These are phyloP conservation scores for Dryobota labecula DNA, from an alignment of 2,888 invertebrate species.

Conservation along the genomic window DNA sequence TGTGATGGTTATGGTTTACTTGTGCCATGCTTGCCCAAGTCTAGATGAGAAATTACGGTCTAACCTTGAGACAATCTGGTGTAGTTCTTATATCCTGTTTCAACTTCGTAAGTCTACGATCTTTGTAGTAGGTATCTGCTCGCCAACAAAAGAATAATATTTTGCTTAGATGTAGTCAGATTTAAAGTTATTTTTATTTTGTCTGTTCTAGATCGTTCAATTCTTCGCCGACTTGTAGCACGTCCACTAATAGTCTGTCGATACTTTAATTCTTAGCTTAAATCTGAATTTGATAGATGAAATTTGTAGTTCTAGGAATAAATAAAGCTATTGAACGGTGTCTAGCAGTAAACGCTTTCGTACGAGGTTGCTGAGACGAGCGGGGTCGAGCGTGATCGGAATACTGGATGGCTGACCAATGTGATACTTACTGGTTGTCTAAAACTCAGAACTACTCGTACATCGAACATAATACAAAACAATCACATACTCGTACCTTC, in stretches of 20 bases:
- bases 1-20: conserved; percentile 17
- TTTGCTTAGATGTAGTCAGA: conserved; percentile 15
- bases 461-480: background rate
- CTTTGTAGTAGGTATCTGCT: conserved; percentile 20
- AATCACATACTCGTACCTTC: no score
- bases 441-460: background rate
- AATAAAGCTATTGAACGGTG: conserved; percentile 59
- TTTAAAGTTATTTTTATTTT: conserved; percentile 23
- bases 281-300: background rate
- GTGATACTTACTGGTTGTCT: conserved; percentile 49
- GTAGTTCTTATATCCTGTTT: conserved; percentile 45
- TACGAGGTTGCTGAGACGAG: conserved; percentile 58
- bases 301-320: conserved; percentile 7
- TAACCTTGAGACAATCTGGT: conserved; percentile 36
- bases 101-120: conserved; percentile 29
- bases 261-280: conserved; percentile 1
- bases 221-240: conserved; percentile 30
- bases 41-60: conserved; percentile 36
- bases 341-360: conserved; percentile 67
- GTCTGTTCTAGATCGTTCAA: conserved; percentile 16
- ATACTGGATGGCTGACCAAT: conserved; percentile 54
- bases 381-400: conserved; percentile 69
- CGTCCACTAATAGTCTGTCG: conserved; percentile 6
- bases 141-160: conserved; percentile 29
- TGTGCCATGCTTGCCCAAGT: conserved; percentile 13